phyloP scores from a whole-genome alignment of 2,113 vertebrate species.

The Tapirus terrestris region DNA sequence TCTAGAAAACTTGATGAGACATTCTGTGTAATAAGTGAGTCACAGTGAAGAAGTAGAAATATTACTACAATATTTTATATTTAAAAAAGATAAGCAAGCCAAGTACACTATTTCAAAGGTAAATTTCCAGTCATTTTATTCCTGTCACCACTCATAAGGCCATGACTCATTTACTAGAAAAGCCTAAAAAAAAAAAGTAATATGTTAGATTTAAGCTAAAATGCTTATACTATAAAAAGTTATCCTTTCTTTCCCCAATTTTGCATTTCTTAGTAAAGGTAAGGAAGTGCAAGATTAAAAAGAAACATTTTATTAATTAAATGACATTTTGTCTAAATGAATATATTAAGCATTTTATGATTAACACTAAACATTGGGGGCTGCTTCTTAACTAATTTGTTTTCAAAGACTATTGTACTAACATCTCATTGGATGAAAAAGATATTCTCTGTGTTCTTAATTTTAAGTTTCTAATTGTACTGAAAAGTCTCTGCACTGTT shows the following conservation, averaged over 20 bases:
- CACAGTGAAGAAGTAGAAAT: not conserved
- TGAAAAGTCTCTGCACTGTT: not conserved
- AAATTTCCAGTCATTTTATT: not conserved
- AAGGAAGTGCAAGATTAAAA: not conserved
- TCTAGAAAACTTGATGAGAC: not conserved
- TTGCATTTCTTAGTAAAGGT: not conserved
- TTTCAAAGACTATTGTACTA: not conserved
- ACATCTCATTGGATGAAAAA: not conserved
- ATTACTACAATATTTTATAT: not conserved
- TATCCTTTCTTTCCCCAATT: not conserved
- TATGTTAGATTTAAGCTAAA: not conserved
- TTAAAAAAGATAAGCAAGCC: not conserved
- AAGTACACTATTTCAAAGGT: not conserved
- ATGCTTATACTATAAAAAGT: not conserved
- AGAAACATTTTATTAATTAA: constrained; percentile 16
- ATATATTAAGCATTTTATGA: not conserved
- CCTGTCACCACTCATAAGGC: not conserved
- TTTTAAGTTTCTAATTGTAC: not conserved
- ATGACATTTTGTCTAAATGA: not conserved
- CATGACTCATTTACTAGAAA: not conserved
- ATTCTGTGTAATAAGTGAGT: not conserved
- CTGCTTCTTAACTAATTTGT: not conserved
- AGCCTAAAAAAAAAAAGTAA: not conserved
- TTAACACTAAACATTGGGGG: not conserved
- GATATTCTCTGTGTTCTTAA: not conserved